Percentiles rank a stretch among this genome's conserved stretches.
phyloP scores from a whole-genome alignment of 2,113 vertebrate genomes.

The Cichladusa arquata region DNA sequence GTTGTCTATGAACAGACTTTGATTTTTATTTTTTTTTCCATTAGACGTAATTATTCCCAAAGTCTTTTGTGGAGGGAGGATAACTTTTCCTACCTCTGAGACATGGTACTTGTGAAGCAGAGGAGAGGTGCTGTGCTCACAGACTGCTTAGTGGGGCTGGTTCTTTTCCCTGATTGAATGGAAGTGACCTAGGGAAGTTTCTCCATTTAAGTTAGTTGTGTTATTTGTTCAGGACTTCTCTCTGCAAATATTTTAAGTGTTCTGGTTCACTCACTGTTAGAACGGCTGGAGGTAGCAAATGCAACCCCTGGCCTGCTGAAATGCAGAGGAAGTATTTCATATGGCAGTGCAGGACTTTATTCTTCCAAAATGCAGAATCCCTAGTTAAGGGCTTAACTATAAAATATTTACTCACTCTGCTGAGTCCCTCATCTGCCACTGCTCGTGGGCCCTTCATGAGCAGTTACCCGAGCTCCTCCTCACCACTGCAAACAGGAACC shows the following conservation, averaged over 20 bases:
- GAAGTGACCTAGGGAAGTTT: neutral
- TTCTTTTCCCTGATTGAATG: neutral
- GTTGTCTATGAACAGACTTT: neutral
- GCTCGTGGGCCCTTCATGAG: neutral
- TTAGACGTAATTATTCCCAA: neutral
- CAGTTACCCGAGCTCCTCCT: neutral
- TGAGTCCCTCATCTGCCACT: neutral
- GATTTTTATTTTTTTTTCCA: neutral
- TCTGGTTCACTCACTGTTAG: neutral
- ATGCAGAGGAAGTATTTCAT: neutral
- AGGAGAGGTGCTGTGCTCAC: neutral
- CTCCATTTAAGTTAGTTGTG: neutral
- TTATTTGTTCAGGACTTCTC: neutral
- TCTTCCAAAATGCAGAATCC: neutral
- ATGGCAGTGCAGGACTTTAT: neutral
- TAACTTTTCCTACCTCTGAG: neutral
- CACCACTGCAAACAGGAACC: neutral
- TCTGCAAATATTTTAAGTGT: neutral
- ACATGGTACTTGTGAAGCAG: neutral
- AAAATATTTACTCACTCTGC: neutral
- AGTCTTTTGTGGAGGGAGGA: neutral
- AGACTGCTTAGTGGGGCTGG: fast-evolving
- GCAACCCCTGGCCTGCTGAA: neutral
- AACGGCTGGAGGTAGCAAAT: neutral
- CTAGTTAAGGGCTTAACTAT: neutral